Conservation (phyloP, 2,113 vertebrate species). For the Hiodon tergisus region DNA sequence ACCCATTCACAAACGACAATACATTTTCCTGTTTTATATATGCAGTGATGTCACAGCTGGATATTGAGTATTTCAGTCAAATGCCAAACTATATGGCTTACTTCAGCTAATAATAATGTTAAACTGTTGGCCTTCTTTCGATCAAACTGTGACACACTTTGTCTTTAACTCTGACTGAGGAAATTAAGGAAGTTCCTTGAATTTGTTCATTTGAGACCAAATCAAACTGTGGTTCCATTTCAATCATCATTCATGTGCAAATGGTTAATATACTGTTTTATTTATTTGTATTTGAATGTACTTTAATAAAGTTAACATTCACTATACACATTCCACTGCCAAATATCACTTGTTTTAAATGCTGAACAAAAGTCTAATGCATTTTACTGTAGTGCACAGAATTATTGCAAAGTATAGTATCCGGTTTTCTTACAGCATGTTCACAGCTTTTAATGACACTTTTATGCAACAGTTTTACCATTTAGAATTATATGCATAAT, state of each 20-base stretch:
- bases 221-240: constrained; percentile 3
- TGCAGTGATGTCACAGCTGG: not conserved
- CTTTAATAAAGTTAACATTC: not conserved
- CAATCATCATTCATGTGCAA: not conserved
- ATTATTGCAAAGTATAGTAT: constrained; percentile 10
- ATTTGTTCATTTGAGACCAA: constrained; percentile 1
- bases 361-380: not conserved
- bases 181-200: not conserved
- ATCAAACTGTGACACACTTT: not conserved
- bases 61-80: not conserved
- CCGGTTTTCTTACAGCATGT: constrained; percentile 11
- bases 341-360: not conserved
- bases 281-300: constrained; percentile 9
- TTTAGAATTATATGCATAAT: constrained; percentile 11
- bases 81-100: no score
- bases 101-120: no score
- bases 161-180: no score
- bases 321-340: constrained; percentile 18
- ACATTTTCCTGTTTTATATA: not conserved
- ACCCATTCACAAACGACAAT: no score
- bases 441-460: constrained; percentile 1
- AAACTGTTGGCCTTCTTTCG: not conserved
- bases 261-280: not conserved
- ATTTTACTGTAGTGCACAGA: constrained; percentile 1
- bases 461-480: not conserved